Evolutionary conservation across 2,113 vertebrate genomes (phyloP), one percentile per base, ranked within the genome.

Genomic region (Rhynchomys soricoides): DNA sequence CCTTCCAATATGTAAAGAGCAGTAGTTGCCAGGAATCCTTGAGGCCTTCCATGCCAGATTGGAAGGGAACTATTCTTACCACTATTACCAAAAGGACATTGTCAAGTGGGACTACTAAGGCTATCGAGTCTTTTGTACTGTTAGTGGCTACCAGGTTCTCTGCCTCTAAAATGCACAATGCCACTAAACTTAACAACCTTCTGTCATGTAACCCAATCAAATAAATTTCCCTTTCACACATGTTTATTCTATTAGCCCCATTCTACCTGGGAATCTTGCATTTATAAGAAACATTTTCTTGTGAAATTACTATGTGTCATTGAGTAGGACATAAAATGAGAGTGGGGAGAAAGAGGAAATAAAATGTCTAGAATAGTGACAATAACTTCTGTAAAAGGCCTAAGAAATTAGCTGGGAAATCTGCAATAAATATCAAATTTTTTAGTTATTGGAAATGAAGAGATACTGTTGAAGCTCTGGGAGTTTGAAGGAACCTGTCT

Each of bases 361-460:
- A 50, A 79, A 52, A 21, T 90, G 43, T 22, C 11, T 74, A 43
- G 19, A 83, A 79, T 2, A n/a, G 6, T 79, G 22, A 52, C 29
- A 57, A 55, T 13, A 85, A 91, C 82, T 29, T 62, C 90, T 37
- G 19, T 89, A 93, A 79, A 74, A 48, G 0, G 37, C 66, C 68
- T 91, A 68, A 4, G 87, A 95, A 74, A 13, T 29, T 83, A 79
- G 13, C 13, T 89, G 87, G 40, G 52, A 96, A 90, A n/a, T 96
- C 11, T n/a, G 91, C 34, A 85, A 40, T 83, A 93, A 86, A n/a
- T 85, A 62, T 37, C 73, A 73, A 68, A 5, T 95, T 87, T 70
- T 95, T 15, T n/a, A 73, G 40, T 79, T 96, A 55, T 89, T 81
- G 70, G 7, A 89, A 48, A n/a, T 40, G 50, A 73, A 17, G 22